Conservation (phyloP, 2,888 invertebrate genomes). For the Drosophila anomelani region DNA sequence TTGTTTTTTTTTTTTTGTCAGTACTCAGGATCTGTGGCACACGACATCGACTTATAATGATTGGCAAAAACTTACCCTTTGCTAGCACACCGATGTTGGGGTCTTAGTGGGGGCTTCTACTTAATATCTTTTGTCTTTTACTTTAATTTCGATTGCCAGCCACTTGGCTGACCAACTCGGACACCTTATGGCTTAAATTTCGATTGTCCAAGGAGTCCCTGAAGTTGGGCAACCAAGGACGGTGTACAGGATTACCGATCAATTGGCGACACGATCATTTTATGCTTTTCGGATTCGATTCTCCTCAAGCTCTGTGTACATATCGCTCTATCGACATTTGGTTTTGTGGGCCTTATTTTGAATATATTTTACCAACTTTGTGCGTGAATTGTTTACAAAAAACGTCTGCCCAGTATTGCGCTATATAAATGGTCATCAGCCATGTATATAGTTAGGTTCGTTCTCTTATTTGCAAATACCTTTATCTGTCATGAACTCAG, state of each 20-base stretch:
- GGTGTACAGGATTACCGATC: conserved; percentile 14
- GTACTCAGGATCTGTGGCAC: conserved; percentile 52
- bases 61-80: conserved; percentile 76
- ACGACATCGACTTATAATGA: conserved; percentile 76
- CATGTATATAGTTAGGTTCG: conserved; percentile 46
- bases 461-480: conserved; percentile 57
- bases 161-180: conserved; percentile 28
- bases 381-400: conserved; percentile 85
- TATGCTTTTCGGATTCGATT: conserved; percentile 39
- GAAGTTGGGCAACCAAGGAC: conserved; percentile 29
- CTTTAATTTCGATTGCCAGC: conserved; percentile 5
- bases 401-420: conserved; percentile 84
- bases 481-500: conserved; percentile 83
- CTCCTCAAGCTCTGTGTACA: conserved; percentile 22
- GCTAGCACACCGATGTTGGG: conserved; percentile 60
- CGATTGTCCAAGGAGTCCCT: background rate
- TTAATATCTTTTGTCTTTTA: conserved; percentile 23
- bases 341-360: conserved; percentile 64
- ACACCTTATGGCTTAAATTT: background rate
- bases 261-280: conserved; percentile 68
- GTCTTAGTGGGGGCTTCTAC: conserved; percentile 40
- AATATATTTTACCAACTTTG: conserved; percentile 83
- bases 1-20: conserved; percentile 30
- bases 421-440: conserved; percentile 62
- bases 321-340: conserved; percentile 29